These are phyloP conservation scores for Aphis craccivora DNA, from an alignment of 1,140 invertebrate species.

Conservation along the genomic window DNA sequence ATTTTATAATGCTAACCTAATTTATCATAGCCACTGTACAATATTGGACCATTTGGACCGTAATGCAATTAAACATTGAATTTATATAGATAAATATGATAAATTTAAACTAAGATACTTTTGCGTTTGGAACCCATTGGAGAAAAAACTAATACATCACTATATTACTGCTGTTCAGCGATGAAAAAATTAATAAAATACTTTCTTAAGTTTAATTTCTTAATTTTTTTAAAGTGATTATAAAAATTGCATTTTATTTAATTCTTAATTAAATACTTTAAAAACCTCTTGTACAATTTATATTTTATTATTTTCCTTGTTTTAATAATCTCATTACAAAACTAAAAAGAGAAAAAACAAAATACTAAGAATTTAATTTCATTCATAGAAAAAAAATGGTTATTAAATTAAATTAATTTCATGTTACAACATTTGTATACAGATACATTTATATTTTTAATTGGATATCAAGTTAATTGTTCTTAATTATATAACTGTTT, in stretches of 20 bases:
- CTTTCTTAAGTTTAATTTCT: slow-evolving; percentile 4
- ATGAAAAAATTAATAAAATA: neutral
- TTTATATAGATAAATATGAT: neutral
- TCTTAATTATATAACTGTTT: too few relatives aligned
- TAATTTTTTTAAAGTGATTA: neutral
- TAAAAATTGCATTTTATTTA: neutral
- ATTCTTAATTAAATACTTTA: neutral
- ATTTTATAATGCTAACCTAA: neutral
- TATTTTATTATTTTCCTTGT: neutral
- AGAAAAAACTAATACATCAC: neutral
- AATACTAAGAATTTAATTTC: neutral
- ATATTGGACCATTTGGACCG: neutral
- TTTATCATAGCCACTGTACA: neutral
- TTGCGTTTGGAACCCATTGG: neutral
- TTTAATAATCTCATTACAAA: neutral
- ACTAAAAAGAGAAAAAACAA: neutral
- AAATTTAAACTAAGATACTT: neutral
- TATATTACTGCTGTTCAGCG: neutral
- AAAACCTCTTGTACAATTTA: neutral
- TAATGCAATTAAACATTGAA: neutral
- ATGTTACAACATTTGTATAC: neutral
- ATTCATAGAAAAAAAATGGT: neutral
- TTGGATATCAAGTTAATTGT: neutral
- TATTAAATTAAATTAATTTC: neutral
- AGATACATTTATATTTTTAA: neutral